Evolutionary conservation across 1,140 invertebrate genomes (phyloP).

Genomic region (Magallana gigas): DNA sequence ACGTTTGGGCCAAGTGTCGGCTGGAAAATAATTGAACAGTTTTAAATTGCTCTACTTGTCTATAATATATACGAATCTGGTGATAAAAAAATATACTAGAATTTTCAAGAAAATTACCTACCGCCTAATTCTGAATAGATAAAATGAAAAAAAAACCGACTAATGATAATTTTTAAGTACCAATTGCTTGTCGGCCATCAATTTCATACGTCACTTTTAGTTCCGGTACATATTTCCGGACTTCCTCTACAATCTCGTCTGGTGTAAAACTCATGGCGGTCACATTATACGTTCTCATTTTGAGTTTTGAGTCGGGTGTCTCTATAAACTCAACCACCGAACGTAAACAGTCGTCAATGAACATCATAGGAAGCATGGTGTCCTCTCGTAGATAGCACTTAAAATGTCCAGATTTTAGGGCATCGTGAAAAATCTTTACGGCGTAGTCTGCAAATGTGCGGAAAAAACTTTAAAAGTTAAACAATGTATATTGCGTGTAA

Average conservation of each 20-base stretch:
- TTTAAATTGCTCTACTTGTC: too few species aligned
- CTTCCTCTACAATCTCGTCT: constrained; percentile 87
- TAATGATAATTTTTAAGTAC: constrained; percentile 79
- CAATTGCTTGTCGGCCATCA: constrained; percentile 91
- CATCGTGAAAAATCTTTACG: constrained; percentile 95
- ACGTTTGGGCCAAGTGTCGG: constrained; percentile 94
- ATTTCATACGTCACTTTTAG: constrained; percentile 90
- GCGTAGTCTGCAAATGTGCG: constrained; percentile 87
- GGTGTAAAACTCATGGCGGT: constrained; percentile 96
- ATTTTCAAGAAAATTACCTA: too few species aligned
- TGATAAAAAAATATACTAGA: too few species aligned
- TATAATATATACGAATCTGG: too few species aligned
- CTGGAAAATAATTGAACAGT: constrained; percentile 80
- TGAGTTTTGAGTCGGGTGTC: constrained; percentile 85
- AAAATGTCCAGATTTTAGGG: constrained; percentile 86
- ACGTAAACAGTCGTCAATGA: constrained; percentile 89
- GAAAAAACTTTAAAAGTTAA: neutral
- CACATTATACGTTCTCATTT: constrained; percentile 92
- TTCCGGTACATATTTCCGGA: constrained; percentile 89
- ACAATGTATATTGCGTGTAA: neutral
- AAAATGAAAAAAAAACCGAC: too few species aligned
- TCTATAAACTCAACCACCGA: constrained; percentile 89
- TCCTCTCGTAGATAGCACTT: constrained; percentile 91
- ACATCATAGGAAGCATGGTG: constrained; percentile 96
- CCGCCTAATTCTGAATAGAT: too few species aligned